Evolutionary conservation across 2,888 invertebrate species (phyloP).

Genomic region (Harpalus rufipes): DNA sequence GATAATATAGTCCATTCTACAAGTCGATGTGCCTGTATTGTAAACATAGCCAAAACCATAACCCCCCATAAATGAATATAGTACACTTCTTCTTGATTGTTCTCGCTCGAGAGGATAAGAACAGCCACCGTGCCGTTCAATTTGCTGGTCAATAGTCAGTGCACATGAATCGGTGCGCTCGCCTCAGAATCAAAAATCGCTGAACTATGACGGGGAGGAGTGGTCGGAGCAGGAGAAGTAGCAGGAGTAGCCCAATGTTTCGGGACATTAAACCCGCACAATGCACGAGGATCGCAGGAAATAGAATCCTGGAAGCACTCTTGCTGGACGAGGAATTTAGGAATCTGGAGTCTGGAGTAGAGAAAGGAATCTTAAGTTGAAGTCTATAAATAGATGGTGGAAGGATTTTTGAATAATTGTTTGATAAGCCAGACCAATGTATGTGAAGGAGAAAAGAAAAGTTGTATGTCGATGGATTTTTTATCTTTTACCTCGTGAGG

Average conservation of each 20-base stretch:
- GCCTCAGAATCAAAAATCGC: conserved; percentile 49
- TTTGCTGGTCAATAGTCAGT: conserved; percentile 49
- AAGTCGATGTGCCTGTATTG: too few species aligned
- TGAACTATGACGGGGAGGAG: conserved; percentile 35
- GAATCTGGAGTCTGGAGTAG: not conserved
- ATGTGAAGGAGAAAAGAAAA: too few species aligned
- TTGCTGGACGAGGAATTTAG: not conserved
- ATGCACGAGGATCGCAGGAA: conserved; percentile 38
- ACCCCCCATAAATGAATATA: not conserved
- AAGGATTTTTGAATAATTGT: conserved; percentile 21
- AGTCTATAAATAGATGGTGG: not conserved
- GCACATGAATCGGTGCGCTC: conserved; percentile 29
- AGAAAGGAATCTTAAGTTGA: not conserved
- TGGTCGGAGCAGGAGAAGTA: not conserved
- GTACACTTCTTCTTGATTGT: not conserved
- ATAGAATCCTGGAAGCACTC: conserved; percentile 37
- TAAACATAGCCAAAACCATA: too few species aligned
- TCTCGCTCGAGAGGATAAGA: conserved; percentile 22
- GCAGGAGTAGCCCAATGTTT: conserved; percentile 20
- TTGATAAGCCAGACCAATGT: too few species aligned
- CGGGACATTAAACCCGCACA: conserved; percentile 46
- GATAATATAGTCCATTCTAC: too few species aligned
- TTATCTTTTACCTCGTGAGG: too few species aligned
- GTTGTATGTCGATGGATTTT: too few species aligned
- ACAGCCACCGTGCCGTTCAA: conserved; percentile 34